Evolutionary conservation across 2,113 vertebrate genomes (phyloP), one percentile per base, ranked within the genome.

Genomic region (Ceratotherium simum): DNA sequence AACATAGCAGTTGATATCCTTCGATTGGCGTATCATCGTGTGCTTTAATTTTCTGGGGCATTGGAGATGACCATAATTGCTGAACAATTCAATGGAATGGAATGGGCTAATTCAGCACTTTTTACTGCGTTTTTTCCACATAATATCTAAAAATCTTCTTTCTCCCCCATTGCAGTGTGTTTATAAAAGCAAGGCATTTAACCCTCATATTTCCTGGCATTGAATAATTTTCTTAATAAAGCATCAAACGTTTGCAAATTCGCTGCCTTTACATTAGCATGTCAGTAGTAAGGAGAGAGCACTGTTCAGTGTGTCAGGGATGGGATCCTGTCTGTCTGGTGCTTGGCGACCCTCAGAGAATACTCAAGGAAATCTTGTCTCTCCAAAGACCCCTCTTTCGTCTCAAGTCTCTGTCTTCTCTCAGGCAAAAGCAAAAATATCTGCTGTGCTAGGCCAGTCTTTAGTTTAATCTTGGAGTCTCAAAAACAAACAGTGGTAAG

Each of bases 161-260:
- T 98, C 80, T 95, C 96, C 88, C 95, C 94, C 65, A 80, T 8
- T 95, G 10, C 27, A 98, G 95, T 97, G 54, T 98, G 98, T 98
- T 98, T 98, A 98, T 91, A 95, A 98, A 98, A 98, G 93, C 92
- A 98, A 98, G 91, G 27, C 93, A 98, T 97, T 98, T 99, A 98
- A 98, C 96, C 96, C 96, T 85, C 95, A 85, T 98, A 97, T 98
- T 98, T 98, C 94, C 96, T 98, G 93, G 92, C 54, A 80, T 98
- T 98, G 93, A 98, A 98, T 98, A 97, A 94, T 98, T 98, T 97
- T 97, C 97, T 98, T 98, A 98, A 97, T 98, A 97, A 97, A 96
- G 83, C 90, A 98, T 93, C 98, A 98, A 96, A 95, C 4, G 65
- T 96, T 96, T 98, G 84, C 93, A 98, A 92, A 97, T 98, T 97